Evolutionary conservation across 1,140 invertebrate genomes (phyloP).

Genomic region (Caenorhabditis inopinata): DNA sequence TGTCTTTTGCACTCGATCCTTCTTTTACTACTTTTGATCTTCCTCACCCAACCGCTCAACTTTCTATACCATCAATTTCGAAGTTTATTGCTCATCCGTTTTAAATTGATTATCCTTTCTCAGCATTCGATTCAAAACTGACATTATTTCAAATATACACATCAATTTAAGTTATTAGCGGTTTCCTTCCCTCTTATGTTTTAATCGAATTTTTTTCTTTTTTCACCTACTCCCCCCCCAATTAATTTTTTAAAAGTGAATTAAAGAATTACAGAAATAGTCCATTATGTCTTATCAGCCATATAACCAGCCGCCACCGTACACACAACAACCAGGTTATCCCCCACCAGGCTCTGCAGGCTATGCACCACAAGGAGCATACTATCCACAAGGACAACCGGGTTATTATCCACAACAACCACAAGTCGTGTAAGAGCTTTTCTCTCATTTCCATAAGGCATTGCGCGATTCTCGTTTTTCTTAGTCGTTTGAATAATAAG

Average conservation of each 20-base stretch:
- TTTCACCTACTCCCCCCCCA: not conserved
- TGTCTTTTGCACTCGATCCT: not conserved
- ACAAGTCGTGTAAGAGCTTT: constrained; percentile 20
- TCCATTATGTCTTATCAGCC: not conserved
- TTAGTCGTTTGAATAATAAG: no score
- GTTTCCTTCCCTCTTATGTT: no score
- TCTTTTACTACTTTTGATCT: constrained; percentile 17
- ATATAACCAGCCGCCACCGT: constrained; percentile 23
- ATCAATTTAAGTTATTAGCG: no score
- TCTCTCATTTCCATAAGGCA: no score
- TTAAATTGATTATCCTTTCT: no score
- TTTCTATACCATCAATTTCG: constrained; percentile 11
- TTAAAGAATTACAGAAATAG: not conserved
- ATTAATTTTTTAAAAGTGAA: not conserved
- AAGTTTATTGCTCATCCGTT: not conserved
- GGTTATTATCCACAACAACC: constrained; percentile 29
- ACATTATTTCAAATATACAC: no score
- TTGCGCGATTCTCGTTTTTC: no score
- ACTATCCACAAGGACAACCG: constrained; percentile 20
- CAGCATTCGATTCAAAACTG: no score
- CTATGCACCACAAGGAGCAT: constrained; percentile 2
- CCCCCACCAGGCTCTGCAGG: constrained; percentile 20
- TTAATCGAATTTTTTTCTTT: not conserved
- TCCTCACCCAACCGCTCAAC: constrained; percentile 21
- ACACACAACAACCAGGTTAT: constrained; percentile 17